Base-by-base conservation (phyloP, 2,888 invertebrate species). In the Malthinus seriepunctatus region DNA sequence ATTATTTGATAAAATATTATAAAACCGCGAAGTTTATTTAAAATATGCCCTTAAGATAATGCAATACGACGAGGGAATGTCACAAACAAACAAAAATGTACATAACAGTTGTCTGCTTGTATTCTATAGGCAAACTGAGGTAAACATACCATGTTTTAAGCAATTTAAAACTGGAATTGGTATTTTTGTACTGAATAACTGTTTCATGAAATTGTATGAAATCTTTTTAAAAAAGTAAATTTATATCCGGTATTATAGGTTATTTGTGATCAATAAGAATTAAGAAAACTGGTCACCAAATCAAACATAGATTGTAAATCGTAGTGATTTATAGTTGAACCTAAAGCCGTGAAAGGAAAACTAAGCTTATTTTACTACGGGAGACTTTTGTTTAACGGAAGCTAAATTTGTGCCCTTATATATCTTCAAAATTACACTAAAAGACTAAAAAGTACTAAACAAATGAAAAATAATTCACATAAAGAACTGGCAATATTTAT, bases 361-460 rank as follows among this genome's bases (percentile, higher is more conserved):
- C 66, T 68, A 69, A 62, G 54, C 62, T 64, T 60, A 62, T 60
- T 62, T 69, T 69, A 69, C 67, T 69, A 65, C 62, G 61, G 61
- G 63, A 60, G 59, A 62, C 61, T 66, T 60, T 63, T 63, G 60
- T 62, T 65, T 51, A 56, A 60, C 34, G 49, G 56, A 56, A 61
- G 64, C 51, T 57, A 55, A 61, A 63, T 61, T 57, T 51, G 52
- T 55, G 65, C 62, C 61, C 51, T 23, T 62, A 67, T 66, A 66
- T 67, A 67, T 67, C 64, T 63, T 58, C 59, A 55, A 64, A 66
- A 64, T 67, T 67, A 59, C 64, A 58, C 34, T n/a, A 35, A 42
- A 48, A 48, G 51, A 46, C 57, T 51, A 34, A 37, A 9, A 52
- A 34, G 56, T 48, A 51, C 51, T 42, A 8, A 31, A 10, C n/a